Conservation (phyloP, 2,888 invertebrate species). For the Blera fallax region DNA sequence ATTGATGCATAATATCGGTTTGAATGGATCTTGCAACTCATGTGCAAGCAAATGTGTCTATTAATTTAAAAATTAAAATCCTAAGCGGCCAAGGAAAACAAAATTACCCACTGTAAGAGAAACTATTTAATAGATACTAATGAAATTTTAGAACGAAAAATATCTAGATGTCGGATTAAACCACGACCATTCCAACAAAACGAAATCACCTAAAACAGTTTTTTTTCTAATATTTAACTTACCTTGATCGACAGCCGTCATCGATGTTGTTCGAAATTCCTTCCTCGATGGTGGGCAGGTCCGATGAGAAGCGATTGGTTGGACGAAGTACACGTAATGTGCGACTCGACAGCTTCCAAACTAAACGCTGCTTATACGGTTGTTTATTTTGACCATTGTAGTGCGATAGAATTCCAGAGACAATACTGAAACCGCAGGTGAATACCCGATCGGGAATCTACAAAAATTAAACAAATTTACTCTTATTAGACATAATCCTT, state of each 20-base stretch:
- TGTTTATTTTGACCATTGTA: slow-evolving; percentile 88
- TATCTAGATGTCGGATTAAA: no score
- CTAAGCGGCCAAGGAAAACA: no score
- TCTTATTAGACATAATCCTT: neutral
- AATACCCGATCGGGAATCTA: slow-evolving; percentile 88
- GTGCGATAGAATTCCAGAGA: slow-evolving; percentile 85
- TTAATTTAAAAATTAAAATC: no score
- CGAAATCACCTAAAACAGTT: neutral
- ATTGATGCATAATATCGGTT: no score
- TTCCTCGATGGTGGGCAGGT: slow-evolving; percentile 89
- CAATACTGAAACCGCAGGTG: slow-evolving; percentile 84
- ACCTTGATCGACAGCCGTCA: slow-evolving; percentile 81
- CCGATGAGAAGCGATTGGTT: slow-evolving; percentile 87
- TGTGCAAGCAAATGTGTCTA: no score
- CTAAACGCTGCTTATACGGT: slow-evolving; percentile 87
- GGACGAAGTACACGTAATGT: slow-evolving; percentile 87
- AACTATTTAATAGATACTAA: no score
- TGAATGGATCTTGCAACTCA: no score
- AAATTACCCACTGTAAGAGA: no score
- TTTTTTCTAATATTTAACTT: slow-evolving; percentile 56
- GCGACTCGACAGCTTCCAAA: slow-evolving; percentile 89
- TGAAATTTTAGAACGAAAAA: no score
- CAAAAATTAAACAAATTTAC: neutral
- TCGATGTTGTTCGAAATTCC: slow-evolving; percentile 82
- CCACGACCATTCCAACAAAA: no score